Conservation (phyloP, 2,113 vertebrate genomes). For the Collichthys lucidus region DNA sequence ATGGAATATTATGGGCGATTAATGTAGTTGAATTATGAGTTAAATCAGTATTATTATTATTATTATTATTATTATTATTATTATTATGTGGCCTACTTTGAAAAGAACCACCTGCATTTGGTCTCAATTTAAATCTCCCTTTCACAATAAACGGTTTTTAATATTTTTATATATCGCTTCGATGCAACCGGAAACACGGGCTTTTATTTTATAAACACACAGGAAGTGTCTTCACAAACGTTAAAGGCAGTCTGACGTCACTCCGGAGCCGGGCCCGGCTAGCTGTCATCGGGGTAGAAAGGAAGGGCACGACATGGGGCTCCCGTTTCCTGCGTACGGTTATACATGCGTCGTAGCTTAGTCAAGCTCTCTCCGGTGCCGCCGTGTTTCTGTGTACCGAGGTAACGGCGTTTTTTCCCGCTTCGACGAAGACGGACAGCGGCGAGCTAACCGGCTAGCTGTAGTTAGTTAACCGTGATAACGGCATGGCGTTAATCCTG, state of each 20-base stretch:
- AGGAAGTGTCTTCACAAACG: background rate
- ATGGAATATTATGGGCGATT: background rate
- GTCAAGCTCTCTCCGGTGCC: background rate
- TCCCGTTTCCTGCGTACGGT: background rate
- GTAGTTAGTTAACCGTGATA: constrained; percentile 23
- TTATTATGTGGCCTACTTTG: no score
- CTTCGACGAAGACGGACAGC: background rate
- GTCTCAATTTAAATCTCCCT: background rate
- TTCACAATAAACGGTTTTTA: background rate
- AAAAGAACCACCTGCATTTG: no score
- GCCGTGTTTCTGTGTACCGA: constrained; percentile 1
- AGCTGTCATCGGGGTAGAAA: constrained; percentile 54
- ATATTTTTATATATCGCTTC: background rate
- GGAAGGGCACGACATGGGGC: constrained; percentile 69
- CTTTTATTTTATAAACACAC: constrained; percentile 44
- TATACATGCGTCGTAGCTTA: constrained; percentile 1
- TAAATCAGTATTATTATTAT: no score
- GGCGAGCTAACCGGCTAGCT: constrained; percentile 21
- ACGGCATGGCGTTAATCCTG: constrained; percentile 86
- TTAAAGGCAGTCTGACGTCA: constrained; percentile 62
- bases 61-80: no score
- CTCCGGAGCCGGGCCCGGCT: constrained; percentile 17
- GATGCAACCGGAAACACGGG: background rate
- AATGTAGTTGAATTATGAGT: no score
- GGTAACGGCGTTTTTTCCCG: background rate